These are phyloP conservation scores for Globicephala melas DNA, from an alignment of 2,113 vertebrate species.

Conservation along the genomic window DNA sequence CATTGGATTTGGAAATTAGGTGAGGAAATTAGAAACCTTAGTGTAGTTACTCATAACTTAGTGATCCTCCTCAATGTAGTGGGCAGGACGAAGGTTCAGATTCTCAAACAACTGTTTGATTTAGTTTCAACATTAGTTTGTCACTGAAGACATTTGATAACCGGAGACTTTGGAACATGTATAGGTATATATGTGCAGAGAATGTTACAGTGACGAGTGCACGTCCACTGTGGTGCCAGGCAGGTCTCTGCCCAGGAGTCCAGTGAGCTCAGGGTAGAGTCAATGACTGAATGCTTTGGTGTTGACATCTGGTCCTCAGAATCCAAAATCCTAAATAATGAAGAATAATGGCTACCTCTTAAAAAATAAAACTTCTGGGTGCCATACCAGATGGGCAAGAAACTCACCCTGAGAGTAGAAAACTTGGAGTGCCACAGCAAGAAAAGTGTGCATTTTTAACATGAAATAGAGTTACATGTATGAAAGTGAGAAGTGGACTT, in stretches of 20 bases:
- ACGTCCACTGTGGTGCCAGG: not conserved
- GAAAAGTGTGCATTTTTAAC: not conserved
- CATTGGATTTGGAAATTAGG: not conserved
- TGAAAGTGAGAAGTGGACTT: not conserved
- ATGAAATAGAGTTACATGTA: not conserved
- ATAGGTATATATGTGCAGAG: not conserved
- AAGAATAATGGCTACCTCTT: not conserved
- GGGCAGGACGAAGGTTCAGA: not conserved
- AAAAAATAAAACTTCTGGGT: not conserved
- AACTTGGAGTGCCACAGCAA: not conserved
- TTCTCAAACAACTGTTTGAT: not conserved
- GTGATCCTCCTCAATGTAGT: not conserved
- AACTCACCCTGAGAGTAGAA: not conserved
- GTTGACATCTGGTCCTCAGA: not conserved
- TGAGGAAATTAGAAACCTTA: not conserved
- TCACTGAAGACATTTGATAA: not conserved
- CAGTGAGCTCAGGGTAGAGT: not conserved
- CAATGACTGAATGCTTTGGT: not conserved
- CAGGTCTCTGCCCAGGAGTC: not conserved
- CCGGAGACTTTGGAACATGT: not conserved
- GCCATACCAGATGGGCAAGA: not conserved
- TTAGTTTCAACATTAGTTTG: not conserved
- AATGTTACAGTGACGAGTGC: not conserved
- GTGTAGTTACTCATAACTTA: not conserved
- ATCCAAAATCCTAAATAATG: not conserved